Percentiles rank a stretch among this genome's conserved stretches.
These are phyloP conservation scores for Microtus montanus DNA, from an alignment of 2,113 vertebrate species.

Conservation along the genomic window DNA sequence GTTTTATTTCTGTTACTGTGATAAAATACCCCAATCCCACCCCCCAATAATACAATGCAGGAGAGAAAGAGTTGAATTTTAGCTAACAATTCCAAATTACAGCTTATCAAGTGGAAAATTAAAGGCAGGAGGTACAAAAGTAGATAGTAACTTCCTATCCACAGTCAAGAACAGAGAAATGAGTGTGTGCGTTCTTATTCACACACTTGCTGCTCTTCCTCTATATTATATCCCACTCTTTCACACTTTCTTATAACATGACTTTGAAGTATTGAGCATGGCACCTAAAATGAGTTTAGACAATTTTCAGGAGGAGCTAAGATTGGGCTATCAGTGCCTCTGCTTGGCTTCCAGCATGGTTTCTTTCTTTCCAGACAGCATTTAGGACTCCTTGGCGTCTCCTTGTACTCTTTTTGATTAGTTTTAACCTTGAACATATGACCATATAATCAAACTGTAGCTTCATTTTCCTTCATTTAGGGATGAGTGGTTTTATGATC, in stretches of 20 bases:
- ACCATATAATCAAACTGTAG: not conserved
- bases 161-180: not conserved
- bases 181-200: too few relatives aligned
- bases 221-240: too few relatives aligned
- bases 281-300: not conserved
- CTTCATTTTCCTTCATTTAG: not conserved
- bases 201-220: too few relatives aligned
- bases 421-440: not conserved
- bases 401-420: not conserved
- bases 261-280: not conserved
- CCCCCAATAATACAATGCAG: not conserved
- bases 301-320: not conserved
- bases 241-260: not conserved
- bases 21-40: not conserved
- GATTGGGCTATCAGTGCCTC: rapidly evolving
- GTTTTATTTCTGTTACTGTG: not conserved
- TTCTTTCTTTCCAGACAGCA: not conserved
- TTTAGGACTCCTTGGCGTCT: not conserved
- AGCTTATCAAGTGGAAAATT: not conserved
- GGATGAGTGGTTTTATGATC: not conserved
- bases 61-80: not conserved
- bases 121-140: not conserved
- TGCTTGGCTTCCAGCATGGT: not conserved
- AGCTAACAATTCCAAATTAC: too few relatives aligned
- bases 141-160: too few relatives aligned